Evolutionary conservation across 2,797 vertebrate genomes (phyloP), one percentile per base, ranked within the genome.

Genomic region (Naso thynnoides): DNA sequence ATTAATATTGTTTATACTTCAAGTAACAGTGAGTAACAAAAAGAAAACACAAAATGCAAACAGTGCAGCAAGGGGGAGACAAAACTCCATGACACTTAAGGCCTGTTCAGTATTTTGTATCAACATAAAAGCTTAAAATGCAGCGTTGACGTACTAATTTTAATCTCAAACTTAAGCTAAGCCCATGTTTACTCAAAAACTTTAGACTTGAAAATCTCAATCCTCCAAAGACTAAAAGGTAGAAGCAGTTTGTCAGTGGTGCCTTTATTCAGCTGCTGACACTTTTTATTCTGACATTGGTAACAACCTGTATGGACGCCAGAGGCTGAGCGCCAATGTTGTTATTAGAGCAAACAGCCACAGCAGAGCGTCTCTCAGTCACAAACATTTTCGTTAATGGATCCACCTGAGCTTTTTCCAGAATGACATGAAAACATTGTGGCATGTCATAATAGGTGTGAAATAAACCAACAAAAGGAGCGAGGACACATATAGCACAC

Each of bases 21-120:
- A 33, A 36, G 14, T 4, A 2, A 3, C 11, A 38, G 11, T 24
- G 38, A 58, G 16, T 1, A 6, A 1, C 14, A 36, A 8, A 27
- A 21, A 27, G 29, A 21, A 24, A 70, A 60, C 10, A 42, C 4
- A 76, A 59, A 62, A 21, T 15, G 65, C 13, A 47, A 57, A 45
- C 5, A 47, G 39, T 26, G 26, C 76, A 72, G 56, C 69, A 82
- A 84, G 79, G 8, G 74, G 84, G 86, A 74, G 84, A 77, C 77
- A 86, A 68, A 85, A 52, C 33, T 57, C 70, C 36, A 52, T 53
- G 8, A 24, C 70, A 53, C 31, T 59, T 44, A 10, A 36, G 27
- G 18, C 24, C 21, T 42, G 14, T 19, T n/a, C 2, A 19, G 1
- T 23, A n/a, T 49, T 45, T 65, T 33, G 6, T 18, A 2, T 11